Evolutionary conservation across 30 jellyfish, hydroid and myxozoan species (phyloP), one percentile per base, ranked within the genome.

Genomic region (Clytia hemisphaerica): DNA sequence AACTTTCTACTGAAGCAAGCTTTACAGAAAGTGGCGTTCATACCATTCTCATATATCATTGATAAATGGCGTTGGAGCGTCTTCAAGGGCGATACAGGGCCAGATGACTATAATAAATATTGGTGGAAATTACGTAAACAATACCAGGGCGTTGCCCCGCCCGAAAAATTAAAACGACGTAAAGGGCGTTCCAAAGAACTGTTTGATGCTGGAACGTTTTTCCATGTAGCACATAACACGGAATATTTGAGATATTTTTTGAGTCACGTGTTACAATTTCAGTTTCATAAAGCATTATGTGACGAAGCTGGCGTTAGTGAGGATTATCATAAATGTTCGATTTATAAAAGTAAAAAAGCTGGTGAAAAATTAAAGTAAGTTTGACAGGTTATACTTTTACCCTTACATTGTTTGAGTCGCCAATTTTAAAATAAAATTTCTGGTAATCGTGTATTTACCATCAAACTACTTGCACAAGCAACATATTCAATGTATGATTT

Each of bases 61-160:
- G 95, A 84, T 26, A 25, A 64, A 19, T 84, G 92, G 92, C 53
- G 95, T 21, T 84, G 93, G 93, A 76, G 85, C 54, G 95, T 84
- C 15, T 84, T 84, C 76, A 60, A 64, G 15, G 71, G 83, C 30
- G 67, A 67, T 24, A 61, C 67, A 16, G 60, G 47, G 2, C 83
- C 95, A n/a, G 32, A 37, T 26, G 67, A 70, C n/a, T 84, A 75
- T 79, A 84, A 84, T 45, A 48, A 30, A 0, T 48, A 84, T 21
- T 84, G 95, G 95, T 84, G 95, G 95, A 68, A 67, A 46, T 26
- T 76, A 2, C 27, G 88, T 18, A 45, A 50, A 35, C 55, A 69
- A 35, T 26, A 37, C 50, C 84, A 63, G 63, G 95, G 95, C 6
- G 75, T 84, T 10, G 72, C 69, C 35, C 71, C 81, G 37, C 93